phyloP scores from a whole-genome alignment of 2,888 invertebrate genomes.

The Mylabris sibirica region DNA sequence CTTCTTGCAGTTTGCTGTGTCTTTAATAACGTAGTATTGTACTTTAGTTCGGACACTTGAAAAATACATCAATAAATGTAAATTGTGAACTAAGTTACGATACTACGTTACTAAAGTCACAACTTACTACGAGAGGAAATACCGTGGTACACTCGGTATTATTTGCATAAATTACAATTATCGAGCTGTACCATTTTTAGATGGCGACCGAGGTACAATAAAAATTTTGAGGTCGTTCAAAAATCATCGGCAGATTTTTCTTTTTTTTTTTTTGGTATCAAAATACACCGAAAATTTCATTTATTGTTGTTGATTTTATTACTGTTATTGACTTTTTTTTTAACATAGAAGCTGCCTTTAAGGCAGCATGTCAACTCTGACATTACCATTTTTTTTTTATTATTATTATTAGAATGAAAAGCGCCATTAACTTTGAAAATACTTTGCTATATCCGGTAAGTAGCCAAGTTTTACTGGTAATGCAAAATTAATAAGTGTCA shows the following conservation, averaged over 20 bases:
- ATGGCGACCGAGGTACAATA: conserved; percentile 27
- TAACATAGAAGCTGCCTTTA: conserved; percentile 27
- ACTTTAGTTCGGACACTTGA: too few species aligned
- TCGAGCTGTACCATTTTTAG: neutral
- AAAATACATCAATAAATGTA: too few species aligned
- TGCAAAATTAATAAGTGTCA: conserved; percentile 47
- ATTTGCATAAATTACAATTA: conserved; percentile 21
- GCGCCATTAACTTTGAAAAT: conserved; percentile 54
- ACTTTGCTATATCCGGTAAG: conserved; percentile 49
- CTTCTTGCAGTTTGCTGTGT: too few species aligned
- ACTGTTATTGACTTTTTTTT: conserved; percentile 10
- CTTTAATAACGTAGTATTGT: too few species aligned
- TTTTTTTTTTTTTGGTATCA: neutral
- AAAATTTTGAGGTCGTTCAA: conserved; percentile 22
- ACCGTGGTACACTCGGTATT: too few species aligned
- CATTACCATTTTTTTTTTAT: conserved; percentile 40
- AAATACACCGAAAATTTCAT: conserved; percentile 30
- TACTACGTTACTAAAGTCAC: too few species aligned
- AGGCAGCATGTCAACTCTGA: conserved; percentile 49
- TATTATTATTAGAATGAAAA: conserved; percentile 52
- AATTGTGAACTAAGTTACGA: too few species aligned
- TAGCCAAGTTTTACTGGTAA: conserved; percentile 53
- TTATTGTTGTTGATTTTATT: conserved; percentile 14
- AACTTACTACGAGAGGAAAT: too few species aligned
- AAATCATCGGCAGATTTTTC: conserved; percentile 14